These are phyloP conservation scores for Cephalopterus ornatus DNA, from an alignment of 2,113 vertebrate species.

Conservation along the genomic window DNA sequence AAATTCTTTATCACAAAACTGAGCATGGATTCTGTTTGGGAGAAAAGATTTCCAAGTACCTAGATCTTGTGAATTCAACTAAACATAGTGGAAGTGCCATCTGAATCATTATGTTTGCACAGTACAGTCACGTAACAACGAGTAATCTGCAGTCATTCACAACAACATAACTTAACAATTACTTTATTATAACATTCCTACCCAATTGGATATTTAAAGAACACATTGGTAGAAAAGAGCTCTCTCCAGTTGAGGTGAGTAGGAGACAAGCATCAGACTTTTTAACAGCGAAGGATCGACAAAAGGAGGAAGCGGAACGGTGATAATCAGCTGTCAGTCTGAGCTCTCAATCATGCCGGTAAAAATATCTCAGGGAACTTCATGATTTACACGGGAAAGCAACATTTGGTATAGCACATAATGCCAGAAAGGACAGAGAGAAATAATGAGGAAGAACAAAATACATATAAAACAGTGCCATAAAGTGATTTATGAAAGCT, in stretches of 20 bases:
- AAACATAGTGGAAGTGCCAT: background rate
- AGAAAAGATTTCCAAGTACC: background rate
- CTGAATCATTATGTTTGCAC: background rate
- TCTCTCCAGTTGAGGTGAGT: background rate
- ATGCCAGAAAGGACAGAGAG: background rate
- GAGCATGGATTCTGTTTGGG: background rate
- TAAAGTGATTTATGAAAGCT: background rate
- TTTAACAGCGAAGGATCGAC: background rate
- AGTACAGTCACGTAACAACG: background rate
- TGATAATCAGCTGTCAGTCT: slow-evolving; percentile 36
- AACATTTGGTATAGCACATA: background rate
- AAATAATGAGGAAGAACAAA: background rate
- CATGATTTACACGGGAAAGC: background rate
- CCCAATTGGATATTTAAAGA: background rate
- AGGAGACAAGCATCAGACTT: background rate
- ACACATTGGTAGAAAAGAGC: background rate
- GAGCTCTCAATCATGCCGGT: background rate
- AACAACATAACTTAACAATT: background rate
- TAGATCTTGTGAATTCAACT: background rate
- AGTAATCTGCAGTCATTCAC: background rate
- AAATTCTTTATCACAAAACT: background rate
- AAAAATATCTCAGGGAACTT: slow-evolving; percentile 2
- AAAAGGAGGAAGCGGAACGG: background rate
- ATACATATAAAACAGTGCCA: background rate
- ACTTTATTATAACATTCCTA: background rate